These are phyloP conservation scores for Bombylius major DNA, from an alignment of 2,888 invertebrate genomes.

Conservation along the genomic window DNA sequence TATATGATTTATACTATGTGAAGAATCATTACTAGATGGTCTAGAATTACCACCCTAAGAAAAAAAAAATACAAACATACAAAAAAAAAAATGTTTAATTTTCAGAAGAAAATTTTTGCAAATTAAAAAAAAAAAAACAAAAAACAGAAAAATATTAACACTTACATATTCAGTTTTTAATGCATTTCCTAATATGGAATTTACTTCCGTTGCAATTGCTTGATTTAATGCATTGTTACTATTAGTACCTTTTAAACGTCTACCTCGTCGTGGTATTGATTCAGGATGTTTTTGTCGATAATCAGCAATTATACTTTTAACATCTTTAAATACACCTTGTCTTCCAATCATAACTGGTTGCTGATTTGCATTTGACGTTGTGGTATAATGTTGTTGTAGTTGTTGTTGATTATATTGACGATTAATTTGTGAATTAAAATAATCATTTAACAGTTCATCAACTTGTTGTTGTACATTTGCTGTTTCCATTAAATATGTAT, in stretches of 20 bases:
- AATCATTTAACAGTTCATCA: conserved; percentile 19
- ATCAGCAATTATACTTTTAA: conserved; percentile 70
- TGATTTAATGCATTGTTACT: conserved; percentile 12
- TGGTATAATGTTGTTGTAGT: conserved; percentile 16
- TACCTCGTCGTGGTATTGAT: conserved; percentile 55
- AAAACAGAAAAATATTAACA: conserved; percentile 10
- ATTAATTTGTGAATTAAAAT: background rate
- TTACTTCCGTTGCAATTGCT: background rate
- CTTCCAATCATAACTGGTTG: conserved; percentile 39
- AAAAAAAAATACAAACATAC: conserved; percentile 1
- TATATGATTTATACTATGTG: conserved; percentile 37
- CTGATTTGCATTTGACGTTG: conserved; percentile 15
- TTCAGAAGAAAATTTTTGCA: background rate
- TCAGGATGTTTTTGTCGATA: conserved; percentile 66
- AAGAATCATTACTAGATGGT: conserved; percentile 42
- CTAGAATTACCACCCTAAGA: conserved; percentile 21
- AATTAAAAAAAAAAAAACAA: conserved; percentile 10
- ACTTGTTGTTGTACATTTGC: conserved; percentile 17
- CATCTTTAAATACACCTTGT: conserved; percentile 68
- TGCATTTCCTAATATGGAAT: conserved; percentile 17
- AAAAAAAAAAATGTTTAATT: background rate
- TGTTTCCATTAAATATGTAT: conserved; percentile 18
- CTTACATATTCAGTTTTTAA: conserved; percentile 14
- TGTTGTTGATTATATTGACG: background rate
- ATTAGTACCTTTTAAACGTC: conserved; percentile 41